Conservation (phyloP, 92 coral and sea anemone species). For the Palythoa heliodiscus region DNA sequence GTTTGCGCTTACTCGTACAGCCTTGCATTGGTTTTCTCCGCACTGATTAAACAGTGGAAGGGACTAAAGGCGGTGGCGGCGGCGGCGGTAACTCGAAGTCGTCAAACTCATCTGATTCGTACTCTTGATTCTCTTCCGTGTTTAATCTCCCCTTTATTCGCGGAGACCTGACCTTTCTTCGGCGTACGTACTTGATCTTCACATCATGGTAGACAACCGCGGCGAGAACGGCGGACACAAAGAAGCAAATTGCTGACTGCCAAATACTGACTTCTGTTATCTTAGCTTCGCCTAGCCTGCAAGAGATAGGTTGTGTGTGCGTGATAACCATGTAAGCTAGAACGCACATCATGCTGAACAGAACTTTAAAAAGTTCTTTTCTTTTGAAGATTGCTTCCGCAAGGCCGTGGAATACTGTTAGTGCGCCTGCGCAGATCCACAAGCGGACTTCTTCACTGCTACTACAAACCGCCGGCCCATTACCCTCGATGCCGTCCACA, state of each 20-base stretch:
- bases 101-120: slow-evolving; percentile 49
- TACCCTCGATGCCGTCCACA: slow-evolving; percentile 70
- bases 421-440: slow-evolving; percentile 80
- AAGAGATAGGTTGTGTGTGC: slow-evolving; percentile 77
- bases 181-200: slow-evolving; percentile 36
- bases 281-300: slow-evolving; percentile 71
- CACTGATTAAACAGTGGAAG: slow-evolving; percentile 1
- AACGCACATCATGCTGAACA: slow-evolving; percentile 75
- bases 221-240: slow-evolving; percentile 72
- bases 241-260: slow-evolving; percentile 85
- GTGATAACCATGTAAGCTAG: slow-evolving; percentile 72
- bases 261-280: slow-evolving; percentile 76
- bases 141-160: slow-evolving; percentile 35
- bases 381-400: slow-evolving; percentile 79
- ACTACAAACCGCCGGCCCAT: slow-evolving; percentile 74
- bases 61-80: slow-evolving; percentile 2
- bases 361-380: slow-evolving; percentile 65
- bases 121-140: slow-evolving; percentile 44
- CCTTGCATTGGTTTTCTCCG: not conserved
- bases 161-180: slow-evolving; percentile 17
- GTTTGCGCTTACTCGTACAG: no score
- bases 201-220: slow-evolving; percentile 66
- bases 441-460: slow-evolving; percentile 82
- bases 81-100: slow-evolving; percentile 21
- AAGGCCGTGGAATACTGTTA: slow-evolving; percentile 68